Evolutionary conservation across 2,888 invertebrate species (phyloP), one percentile per base, ranked within the genome.

Genomic region (Antheraea assamensis): DNA sequence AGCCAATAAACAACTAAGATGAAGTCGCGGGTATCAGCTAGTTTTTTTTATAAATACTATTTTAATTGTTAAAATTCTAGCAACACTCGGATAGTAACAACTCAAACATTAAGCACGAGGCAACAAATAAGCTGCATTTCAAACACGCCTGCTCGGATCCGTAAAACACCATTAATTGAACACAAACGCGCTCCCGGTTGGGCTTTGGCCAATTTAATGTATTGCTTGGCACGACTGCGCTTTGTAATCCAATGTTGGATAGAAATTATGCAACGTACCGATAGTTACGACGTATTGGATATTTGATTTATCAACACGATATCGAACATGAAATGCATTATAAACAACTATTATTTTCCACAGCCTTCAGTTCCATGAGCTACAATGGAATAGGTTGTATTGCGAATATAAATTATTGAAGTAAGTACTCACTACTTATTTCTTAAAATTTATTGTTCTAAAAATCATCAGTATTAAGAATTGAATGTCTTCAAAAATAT

Each of bases 121-220:
- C 49, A 73, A 76, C 77, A 82, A 81, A 81, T 78, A 81, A 78
- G 78, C 78, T 81, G 76, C 76, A 82, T 83, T 80, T 81, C 79
- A 80, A 82, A 83, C 76, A 80, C 74, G 75, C 76, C 73, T 73
- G 68, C 68, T 68, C 81, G 80, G 81, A 80, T 84, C 80, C 81
- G 86, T 87, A 86, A 87, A 88, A 81, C 84, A 84, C 88, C 88
- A 92, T 92, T 92, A 93, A 92, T 91, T 90, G 90, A 87, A 87
- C 89, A 81, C 85, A 87, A 88, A 88, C 85, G 85, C 87, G 83
- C 85, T 85, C 86, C 86, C 80, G 85, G 84, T 93, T 92, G 92
- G 92, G 90, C 85, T 82, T 78, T 78, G 78, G 91, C 93, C 93
- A 93, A 91, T 91, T 88, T 92, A 91, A 92, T 92, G 90, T 92